Percentiles rank a stretch among this genome's conserved stretches.
These are phyloP conservation scores for Meteorus colon DNA, from an alignment of 2,888 invertebrate genomes.

Conservation along the genomic window DNA sequence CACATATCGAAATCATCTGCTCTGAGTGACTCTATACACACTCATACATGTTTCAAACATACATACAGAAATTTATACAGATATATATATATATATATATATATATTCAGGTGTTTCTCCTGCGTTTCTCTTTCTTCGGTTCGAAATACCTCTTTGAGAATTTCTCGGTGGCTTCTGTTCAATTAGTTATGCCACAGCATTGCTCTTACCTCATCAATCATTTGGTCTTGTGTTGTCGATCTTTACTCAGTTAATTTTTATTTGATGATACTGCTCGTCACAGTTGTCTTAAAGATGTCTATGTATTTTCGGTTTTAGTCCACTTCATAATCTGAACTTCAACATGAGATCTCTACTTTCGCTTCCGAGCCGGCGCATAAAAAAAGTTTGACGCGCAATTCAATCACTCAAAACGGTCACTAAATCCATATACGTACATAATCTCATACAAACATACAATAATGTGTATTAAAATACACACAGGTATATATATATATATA, in stretches of 20 bases:
- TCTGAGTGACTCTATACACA: not conserved
- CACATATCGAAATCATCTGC: slow-evolving; percentile 54
- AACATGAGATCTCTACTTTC: not conserved
- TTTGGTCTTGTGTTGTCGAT: slow-evolving; percentile 25
- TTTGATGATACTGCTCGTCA: not conserved
- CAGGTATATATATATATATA: not conserved
- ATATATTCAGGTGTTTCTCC: not conserved
- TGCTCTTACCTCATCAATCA: slow-evolving; percentile 50
- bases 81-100: slow-evolving; percentile 12
- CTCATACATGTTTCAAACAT: slow-evolving; percentile 50
- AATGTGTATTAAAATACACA: not conserved
- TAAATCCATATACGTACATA: slow-evolving; percentile 48
- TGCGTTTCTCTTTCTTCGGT: not conserved
- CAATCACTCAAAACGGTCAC: slow-evolving; percentile 63
- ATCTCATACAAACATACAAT: not conserved
- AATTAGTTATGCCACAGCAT: slow-evolving; percentile 50
- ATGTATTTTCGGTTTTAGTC: not conserved
- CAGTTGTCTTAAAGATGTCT: not conserved
- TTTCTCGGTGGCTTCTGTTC: slow-evolving; percentile 51
- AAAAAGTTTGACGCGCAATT: slow-evolving; percentile 55
- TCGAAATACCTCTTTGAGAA: not conserved
- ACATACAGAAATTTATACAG: not conserved
- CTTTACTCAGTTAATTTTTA: not conserved
- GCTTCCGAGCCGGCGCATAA: slow-evolving; percentile 10
- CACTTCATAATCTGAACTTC: not conserved